A percentile compares a stretch with the other conserved stretches of the same genome.
Evolutionary conservation across 2,113 vertebrate genomes (phyloP).

Genomic region (Clarias gariepinus): DNA sequence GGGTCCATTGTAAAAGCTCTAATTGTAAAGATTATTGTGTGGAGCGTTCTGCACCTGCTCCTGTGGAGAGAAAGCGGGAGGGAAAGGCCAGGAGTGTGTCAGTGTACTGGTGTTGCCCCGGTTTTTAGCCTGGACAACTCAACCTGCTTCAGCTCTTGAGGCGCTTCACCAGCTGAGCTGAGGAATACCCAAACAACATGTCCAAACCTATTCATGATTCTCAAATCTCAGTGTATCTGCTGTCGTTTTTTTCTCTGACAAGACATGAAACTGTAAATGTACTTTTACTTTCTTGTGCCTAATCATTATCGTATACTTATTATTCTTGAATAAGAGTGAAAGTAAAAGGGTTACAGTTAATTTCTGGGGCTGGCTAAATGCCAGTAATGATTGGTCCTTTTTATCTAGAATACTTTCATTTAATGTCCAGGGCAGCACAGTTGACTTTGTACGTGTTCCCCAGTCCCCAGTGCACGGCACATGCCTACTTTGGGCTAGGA

Average conservation of each 20-base stretch:
- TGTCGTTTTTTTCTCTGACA: background rate
- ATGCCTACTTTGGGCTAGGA: slow-evolving; percentile 11
- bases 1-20: slow-evolving; percentile 48
- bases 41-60: slow-evolving; percentile 53
- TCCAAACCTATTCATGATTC: background rate
- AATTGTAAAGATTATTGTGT: slow-evolving; percentile 54
- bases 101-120: background rate
- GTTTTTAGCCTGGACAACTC: background rate
- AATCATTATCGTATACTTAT: background rate
- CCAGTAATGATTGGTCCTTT: too few species aligned
- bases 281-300: background rate
- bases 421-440: background rate
- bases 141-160: background rate
- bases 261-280: background rate
- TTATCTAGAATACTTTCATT: background rate
- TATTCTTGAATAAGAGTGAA: background rate
- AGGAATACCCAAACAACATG: background rate
- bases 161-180: background rate
- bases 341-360: background rate
- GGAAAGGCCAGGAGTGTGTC: slow-evolving; percentile 29
- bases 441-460: background rate
- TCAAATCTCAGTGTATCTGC: background rate
- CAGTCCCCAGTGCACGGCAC: background rate
- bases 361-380: background rate
- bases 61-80: slow-evolving; percentile 32